Conservation (phyloP, 1,140 invertebrate species). For the Heliothis subflexa region DNA sequence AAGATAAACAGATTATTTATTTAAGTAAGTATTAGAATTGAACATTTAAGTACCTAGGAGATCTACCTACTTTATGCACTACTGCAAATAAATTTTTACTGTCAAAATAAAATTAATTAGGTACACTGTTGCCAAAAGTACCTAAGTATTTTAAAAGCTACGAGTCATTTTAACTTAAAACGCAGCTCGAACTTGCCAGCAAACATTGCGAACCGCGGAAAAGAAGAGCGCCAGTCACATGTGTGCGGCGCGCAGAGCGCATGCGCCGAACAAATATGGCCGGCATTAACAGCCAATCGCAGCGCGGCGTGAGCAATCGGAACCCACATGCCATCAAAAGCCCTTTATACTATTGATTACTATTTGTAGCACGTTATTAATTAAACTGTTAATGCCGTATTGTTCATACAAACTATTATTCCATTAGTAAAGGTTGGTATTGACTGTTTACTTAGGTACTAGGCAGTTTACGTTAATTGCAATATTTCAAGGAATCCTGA, state of each 20-base stretch:
- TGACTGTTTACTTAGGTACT: neutral
- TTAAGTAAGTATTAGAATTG: too few relatives aligned
- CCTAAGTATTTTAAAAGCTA: neutral
- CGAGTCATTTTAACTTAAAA: constrained; percentile 11
- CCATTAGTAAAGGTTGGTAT: neutral
- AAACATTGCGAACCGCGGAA: constrained; percentile 46
- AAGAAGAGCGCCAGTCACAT: constrained; percentile 65
- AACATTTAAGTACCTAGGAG: too few relatives aligned
- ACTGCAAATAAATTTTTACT: neutral
- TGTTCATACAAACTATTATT: constrained; percentile 38
- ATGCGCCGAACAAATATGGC: constrained; percentile 81
- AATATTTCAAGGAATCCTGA: constrained; percentile 18
- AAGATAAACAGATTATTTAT: too few relatives aligned
- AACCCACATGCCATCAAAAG: constrained; percentile 64
- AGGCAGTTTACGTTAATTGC: neutral
- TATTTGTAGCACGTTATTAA: constrained; percentile 64
- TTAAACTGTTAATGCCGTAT: constrained; percentile 54
- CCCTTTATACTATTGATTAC: constrained; percentile 76
- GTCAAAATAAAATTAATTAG: neutral
- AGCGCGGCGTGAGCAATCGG: constrained; percentile 53
- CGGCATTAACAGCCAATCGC: constrained; percentile 73
- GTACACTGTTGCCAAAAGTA: neutral
- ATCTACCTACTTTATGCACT: too few relatives aligned
- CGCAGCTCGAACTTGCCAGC: constrained; percentile 36
- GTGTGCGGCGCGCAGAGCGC: constrained; percentile 69